These are phyloP conservation scores for Nansenia antarctica DNA, from an alignment of 2,113 vertebrate species.

Conservation along the genomic window DNA sequence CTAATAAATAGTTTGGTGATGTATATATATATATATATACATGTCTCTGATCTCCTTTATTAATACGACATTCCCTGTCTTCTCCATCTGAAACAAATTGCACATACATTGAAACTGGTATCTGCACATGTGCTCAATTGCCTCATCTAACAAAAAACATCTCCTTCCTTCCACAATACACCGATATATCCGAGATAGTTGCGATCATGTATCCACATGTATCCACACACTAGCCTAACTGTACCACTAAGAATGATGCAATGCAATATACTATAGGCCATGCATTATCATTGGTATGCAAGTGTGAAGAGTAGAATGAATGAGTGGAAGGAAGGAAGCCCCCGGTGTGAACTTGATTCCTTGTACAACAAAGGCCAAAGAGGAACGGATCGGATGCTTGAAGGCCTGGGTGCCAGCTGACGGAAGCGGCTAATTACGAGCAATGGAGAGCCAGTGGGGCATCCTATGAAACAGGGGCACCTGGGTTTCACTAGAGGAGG, in stretches of 20 bases:
- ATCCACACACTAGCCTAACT: too few relatives aligned
- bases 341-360: conserved; percentile 42
- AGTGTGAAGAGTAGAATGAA: conserved; percentile 40
- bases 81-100: background rate
- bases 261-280: too few relatives aligned
- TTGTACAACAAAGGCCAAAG: conserved; percentile 37
- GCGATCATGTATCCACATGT: too few relatives aligned
- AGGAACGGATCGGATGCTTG: conserved; percentile 29
- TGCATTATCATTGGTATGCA: too few relatives aligned
- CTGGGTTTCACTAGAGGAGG: conserved; percentile 65
- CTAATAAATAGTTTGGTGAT: too few relatives aligned
- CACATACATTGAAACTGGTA: conserved; percentile 23
- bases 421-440: conserved; percentile 66
- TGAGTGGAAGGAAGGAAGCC: too few relatives aligned
- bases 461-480: conserved; percentile 64
- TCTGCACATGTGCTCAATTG: conserved; percentile 5
- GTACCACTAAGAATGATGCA: too few relatives aligned
- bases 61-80: conserved; percentile 4
- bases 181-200: too few relatives aligned
- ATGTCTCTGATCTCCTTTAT: conserved; percentile 25
- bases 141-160: background rate
- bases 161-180: background rate
- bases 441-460: conserved; percentile 56
- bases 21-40: conserved; percentile 13
- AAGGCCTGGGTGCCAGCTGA: conserved; percentile 65